phyloP scores from a whole-genome alignment of 2,113 vertebrate genomes.

The Eulacestoma nigropectus region DNA sequence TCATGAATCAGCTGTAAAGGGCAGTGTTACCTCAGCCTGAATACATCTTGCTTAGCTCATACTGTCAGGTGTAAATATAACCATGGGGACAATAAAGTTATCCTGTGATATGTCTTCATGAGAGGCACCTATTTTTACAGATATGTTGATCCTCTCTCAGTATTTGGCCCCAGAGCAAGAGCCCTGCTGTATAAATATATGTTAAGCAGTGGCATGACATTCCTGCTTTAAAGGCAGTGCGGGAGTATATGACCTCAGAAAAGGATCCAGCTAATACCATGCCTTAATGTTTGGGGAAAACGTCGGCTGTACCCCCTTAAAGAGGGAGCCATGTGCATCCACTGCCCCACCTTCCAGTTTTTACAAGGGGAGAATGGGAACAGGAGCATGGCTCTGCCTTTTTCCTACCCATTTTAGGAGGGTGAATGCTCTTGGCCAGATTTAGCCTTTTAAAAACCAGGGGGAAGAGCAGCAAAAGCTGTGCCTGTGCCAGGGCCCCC shows the following conservation, averaged over 20 bases:
- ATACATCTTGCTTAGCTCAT: constrained; percentile 12
- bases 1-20: constrained; percentile 46
- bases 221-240: not conserved
- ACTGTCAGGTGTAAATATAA: constrained; percentile 38
- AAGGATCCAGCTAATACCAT: not conserved
- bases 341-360: not conserved
- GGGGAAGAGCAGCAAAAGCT: not conserved
- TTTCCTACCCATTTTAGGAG: constrained; percentile 55
- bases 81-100: not conserved
- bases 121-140: constrained; percentile 37
- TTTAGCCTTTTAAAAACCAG: not conserved
- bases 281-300: not conserved
- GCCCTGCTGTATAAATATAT: not conserved
- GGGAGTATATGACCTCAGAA: not conserved
- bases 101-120: not conserved
- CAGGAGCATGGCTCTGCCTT: not conserved
- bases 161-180: not conserved
- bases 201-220: not conserved
- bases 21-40: not conserved
- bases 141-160: not conserved
- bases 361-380: not conserved
- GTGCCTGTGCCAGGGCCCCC: not conserved
- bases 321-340: not conserved
- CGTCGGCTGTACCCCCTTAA: not conserved
- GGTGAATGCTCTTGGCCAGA: not conserved